Evolutionary conservation across 30 jellyfish, hydroid and myxozoan species (phyloP).

Genomic region (Turritopsis dohrnii): DNA sequence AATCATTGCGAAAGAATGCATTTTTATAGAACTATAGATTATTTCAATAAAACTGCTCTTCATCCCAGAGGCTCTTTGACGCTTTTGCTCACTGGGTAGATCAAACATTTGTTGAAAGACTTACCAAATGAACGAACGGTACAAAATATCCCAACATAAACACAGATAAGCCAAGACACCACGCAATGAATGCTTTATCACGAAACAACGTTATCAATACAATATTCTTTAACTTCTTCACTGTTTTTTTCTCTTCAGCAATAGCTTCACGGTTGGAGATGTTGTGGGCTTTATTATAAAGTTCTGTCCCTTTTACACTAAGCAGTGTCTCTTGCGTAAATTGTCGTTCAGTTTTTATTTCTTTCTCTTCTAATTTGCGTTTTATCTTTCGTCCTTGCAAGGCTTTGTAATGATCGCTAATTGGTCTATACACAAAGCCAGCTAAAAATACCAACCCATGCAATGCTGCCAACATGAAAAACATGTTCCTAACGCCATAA

Average conservation of each 20-base stretch:
- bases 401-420: conserved; percentile 46
- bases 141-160: conserved; percentile 96
- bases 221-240: neutral
- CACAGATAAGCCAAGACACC: conserved; percentile 72
- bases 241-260: neutral
- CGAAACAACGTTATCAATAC: conserved; percentile 36
- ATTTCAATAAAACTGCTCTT: neutral
- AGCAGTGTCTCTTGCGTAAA: conserved; percentile 5
- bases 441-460: conserved; percentile 59
- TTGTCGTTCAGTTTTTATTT: neutral
- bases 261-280: neutral
- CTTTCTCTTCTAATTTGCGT: neutral
- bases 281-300: neutral
- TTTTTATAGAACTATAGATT: too few relatives aligned
- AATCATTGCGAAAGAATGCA: too few relatives aligned
- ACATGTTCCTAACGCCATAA: conserved; percentile 49
- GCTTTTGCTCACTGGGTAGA: neutral
- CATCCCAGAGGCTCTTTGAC: neutral
- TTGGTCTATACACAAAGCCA: conserved; percentile 72
- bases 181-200: conserved; percentile 76
- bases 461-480: conserved; percentile 59
- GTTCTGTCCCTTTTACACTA: conserved; percentile 7
- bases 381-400: conserved; percentile 31
- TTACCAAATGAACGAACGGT: conserved; percentile 88
- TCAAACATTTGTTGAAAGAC: neutral